Evolutionary conservation across 2,888 invertebrate genomes (phyloP).

Genomic region (Lasioglossum leucozonium): DNA sequence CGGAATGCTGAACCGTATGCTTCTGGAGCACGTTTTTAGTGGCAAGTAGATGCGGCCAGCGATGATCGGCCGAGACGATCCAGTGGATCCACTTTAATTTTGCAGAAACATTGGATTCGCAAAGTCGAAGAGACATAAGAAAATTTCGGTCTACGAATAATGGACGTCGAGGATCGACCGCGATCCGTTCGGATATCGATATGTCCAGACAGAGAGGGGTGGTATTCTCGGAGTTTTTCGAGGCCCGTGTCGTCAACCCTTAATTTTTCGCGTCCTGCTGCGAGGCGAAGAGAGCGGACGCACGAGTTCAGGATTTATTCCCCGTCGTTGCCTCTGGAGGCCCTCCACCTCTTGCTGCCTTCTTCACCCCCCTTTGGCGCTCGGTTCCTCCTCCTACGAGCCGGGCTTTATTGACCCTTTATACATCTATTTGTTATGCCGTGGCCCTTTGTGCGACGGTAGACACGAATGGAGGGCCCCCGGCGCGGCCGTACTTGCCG

Average conservation of each 20-base stretch:
- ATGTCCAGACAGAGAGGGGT: constrained; percentile 61
- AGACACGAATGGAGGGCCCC: constrained; percentile 75
- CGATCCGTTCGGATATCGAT: constrained; percentile 59
- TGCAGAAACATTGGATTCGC: background rate
- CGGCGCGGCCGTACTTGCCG: constrained; percentile 45
- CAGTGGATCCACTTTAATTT: background rate
- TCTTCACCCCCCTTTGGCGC: constrained; percentile 64
- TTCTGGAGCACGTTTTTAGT: background rate
- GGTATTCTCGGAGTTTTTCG: constrained; percentile 58
- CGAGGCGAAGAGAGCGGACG: constrained; percentile 75
- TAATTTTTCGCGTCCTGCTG: constrained; percentile 79
- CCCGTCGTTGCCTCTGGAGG: constrained; percentile 80
- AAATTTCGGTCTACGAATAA: background rate
- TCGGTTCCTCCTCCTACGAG: constrained; percentile 75
- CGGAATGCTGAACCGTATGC: background rate
- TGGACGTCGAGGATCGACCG: background rate
- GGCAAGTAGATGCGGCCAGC: background rate
- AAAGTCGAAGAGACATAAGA: background rate
- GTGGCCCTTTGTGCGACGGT: constrained; percentile 82
- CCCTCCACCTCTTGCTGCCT: constrained; percentile 71
- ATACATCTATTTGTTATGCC: constrained; percentile 85
- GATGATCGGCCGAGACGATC: background rate
- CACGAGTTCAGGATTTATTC: constrained; percentile 83
- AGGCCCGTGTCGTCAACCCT: constrained; percentile 77
- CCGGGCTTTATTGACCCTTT: constrained; percentile 84